A percentile compares a stretch with the other conserved stretches of the same genome.
phyloP scores from a whole-genome alignment of 2,888 invertebrate genomes.

The Zhuqinia jingwanae region DNA sequence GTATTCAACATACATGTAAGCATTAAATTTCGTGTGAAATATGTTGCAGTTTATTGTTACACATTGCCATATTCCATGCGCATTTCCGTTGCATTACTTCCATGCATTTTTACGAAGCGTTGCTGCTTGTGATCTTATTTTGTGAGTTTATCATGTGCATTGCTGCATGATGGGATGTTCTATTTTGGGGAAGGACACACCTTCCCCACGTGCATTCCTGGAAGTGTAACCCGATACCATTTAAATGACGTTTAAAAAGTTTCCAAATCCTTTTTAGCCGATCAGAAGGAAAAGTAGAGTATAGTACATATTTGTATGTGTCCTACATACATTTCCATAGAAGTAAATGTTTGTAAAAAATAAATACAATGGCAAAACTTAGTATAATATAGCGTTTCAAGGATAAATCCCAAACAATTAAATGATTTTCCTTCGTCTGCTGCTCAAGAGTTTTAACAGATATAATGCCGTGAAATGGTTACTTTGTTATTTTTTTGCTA shows the following conservation, averaged over 20 bases:
- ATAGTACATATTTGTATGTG: too few relatives aligned
- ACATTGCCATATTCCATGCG: too few relatives aligned
- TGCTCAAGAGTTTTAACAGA: too few relatives aligned
- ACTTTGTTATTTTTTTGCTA: neutral
- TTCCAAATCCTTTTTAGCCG: neutral
- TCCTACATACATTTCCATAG: too few relatives aligned
- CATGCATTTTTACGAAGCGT: neutral
- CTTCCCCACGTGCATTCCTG: constrained; percentile 42
- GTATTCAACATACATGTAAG: neutral
- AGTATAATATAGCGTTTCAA: neutral
- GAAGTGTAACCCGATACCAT: constrained; percentile 19
- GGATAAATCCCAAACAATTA: neutral
- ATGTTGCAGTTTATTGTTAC: constrained; percentile 3
- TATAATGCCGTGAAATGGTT: neutral
- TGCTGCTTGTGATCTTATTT: too few relatives aligned
- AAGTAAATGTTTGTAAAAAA: too few relatives aligned
- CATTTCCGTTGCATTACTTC: too few relatives aligned
- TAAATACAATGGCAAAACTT: neutral
- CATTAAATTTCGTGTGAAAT: neutral
- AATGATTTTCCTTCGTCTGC: neutral
- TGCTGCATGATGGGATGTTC: neutral
- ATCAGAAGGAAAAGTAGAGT: neutral
- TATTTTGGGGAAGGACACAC: constrained; percentile 13
- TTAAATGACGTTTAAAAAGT: neutral
- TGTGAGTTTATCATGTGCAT: too few relatives aligned